Evolutionary conservation across 1,140 invertebrate species (phyloP).

Genomic region (Chlorops oryzae): DNA sequence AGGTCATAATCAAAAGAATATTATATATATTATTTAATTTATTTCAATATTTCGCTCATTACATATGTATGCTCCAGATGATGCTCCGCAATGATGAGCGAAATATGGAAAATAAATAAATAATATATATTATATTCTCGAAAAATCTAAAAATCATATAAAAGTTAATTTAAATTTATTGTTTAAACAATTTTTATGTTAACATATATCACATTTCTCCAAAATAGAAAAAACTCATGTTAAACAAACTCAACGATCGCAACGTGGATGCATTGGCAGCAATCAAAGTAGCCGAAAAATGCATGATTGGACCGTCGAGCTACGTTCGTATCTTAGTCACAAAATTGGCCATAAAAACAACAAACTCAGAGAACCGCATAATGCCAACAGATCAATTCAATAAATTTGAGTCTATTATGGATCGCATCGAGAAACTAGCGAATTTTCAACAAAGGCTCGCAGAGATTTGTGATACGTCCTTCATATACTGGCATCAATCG

Average conservation of each 20-base stretch:
- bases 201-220: background rate
- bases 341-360: slow-evolving; percentile 59
- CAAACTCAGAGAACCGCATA: slow-evolving; percentile 52
- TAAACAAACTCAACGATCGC: slow-evolving; percentile 48
- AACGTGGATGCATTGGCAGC: slow-evolving; percentile 64
- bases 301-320: slow-evolving; percentile 64
- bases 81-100: too few species aligned
- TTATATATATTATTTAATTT: too few species aligned
- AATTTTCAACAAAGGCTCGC: slow-evolving; percentile 57
- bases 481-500: slow-evolving; percentile 77
- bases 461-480: slow-evolving; percentile 63
- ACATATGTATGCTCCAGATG: too few species aligned
- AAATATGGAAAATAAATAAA: background rate
- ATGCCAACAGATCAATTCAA: slow-evolving; percentile 52
- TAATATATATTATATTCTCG: background rate
- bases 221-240: slow-evolving; percentile 18
- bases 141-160: background rate
- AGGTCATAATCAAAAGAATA: too few species aligned
- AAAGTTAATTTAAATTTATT: background rate
- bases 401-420: slow-evolving; percentile 53
- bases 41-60: too few species aligned
- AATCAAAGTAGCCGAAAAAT: slow-evolving; percentile 64
- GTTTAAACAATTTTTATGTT: background rate
- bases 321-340: slow-evolving; percentile 59
- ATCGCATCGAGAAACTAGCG: slow-evolving; percentile 58